A percentile compares a stretch with the other conserved stretches of the same genome.
Conservation (phyloP, 2,888 invertebrate species). For the Philopedon plagiatum region DNA sequence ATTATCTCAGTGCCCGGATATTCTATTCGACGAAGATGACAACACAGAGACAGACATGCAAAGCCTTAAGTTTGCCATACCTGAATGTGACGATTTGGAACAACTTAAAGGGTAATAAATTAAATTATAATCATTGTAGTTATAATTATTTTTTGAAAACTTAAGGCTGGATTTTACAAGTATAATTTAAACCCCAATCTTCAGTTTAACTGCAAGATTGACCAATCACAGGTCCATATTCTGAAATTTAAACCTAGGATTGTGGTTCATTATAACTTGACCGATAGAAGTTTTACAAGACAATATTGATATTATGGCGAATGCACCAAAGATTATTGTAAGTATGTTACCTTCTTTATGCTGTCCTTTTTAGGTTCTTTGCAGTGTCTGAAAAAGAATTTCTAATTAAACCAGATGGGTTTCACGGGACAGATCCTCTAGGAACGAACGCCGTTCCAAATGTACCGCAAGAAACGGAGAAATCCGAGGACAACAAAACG, state of each 20-base stretch:
- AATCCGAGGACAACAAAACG: conserved; percentile 56
- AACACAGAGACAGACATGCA: conserved; percentile 63
- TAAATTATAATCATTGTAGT: too few species aligned
- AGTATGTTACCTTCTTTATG: too few species aligned
- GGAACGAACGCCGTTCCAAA: conserved; percentile 69
- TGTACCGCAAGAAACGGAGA: conserved; percentile 60
- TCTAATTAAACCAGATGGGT: conserved; percentile 65
- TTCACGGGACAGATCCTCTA: conserved; percentile 71
- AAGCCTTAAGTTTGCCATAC: conserved; percentile 58
- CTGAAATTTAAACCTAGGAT: too few species aligned
- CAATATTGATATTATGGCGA: too few species aligned
- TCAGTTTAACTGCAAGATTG: too few species aligned
- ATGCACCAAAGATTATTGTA: too few species aligned
- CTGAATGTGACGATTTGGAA: conserved; percentile 61
- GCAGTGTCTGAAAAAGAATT: conserved; percentile 66
- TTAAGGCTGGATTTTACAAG: too few species aligned
- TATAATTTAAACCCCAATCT: too few species aligned
- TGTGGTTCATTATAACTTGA: too few species aligned
- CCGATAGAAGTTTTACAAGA: too few species aligned
- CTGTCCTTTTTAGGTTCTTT: conserved; percentile 53
- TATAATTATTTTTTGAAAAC: too few species aligned
- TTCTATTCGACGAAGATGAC: conserved; percentile 65
- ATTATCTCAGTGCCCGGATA: conserved; percentile 65
- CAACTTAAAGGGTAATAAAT: conserved; percentile 59
- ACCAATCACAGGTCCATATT: too few species aligned